Evolutionary conservation across 64 coral and sea anemone genomes (phyloP), one percentile per base, ranked within the genome.

Genomic region (Acropora yongei): DNA sequence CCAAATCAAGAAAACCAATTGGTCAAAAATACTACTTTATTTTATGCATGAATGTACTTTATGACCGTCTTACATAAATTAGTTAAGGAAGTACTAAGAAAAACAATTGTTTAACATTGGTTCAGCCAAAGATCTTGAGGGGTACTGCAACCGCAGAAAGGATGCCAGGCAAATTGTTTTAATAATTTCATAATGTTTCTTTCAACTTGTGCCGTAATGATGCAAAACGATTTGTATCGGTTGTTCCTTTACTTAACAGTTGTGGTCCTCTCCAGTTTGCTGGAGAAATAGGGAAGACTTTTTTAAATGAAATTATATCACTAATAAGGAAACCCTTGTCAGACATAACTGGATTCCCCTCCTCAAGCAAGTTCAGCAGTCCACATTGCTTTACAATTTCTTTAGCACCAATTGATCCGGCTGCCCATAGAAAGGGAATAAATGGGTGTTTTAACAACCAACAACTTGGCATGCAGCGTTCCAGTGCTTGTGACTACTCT

Each of bases 321-420:
- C 89, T 84, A 77, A 96, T 88, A 39, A 89, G 41, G 89, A 96
- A 92, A 47, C 90, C 94, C 78, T 89, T 96, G 49, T 96, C 90
- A 48, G 86, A 80, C 90, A 93, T 93, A 4, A 96, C 95, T 65
- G 91, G 87, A 96, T 90, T 82, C 40, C 94, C 95, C 74, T 96
- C 79, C 47, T 96, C 87, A 69, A 96, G 63, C 45, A 63, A 16
- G 77, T 90, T 51, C 41, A 92, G 39, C 8, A 96, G 73, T 83
- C 90, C 80, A 89, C 68, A 90, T 58, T 57, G 51, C 14, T 57
- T 89, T 1, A 93, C 91, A 77, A 91, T 96, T 90, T n/a, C n/a
- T n/a, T n/a, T n/a, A n/a, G n/a, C 91, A 74, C 80, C 82, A 43
- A 93, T 79, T 48, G 77, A 82, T 6, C 95, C 91, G n/a, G n/a